Evolutionary conservation across 1,140 invertebrate genomes (phyloP).

Genomic region (Brachionus paranguensis): DNA sequence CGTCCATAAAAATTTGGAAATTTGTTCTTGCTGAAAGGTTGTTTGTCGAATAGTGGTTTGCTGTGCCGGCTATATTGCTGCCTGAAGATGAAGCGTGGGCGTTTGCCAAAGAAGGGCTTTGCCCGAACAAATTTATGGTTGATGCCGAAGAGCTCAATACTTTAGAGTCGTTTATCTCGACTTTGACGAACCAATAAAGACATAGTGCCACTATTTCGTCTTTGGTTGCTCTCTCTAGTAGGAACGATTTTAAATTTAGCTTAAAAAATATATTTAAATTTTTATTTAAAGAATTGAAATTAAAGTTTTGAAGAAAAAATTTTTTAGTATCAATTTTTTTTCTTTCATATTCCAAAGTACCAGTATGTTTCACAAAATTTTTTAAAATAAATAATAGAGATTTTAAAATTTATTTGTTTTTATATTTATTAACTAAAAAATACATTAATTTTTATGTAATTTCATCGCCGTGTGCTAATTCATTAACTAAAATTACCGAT

Average conservation of each 20-base stretch:
- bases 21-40: neutral
- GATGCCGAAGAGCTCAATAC: neutral
- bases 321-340: no score
- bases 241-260: slow-evolving; percentile 77
- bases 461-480: no score
- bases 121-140: neutral
- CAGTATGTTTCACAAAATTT: no score
- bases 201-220: slow-evolving; percentile 87
- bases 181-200: slow-evolving; percentile 74
- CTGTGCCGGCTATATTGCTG: neutral
- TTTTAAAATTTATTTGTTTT: no score
- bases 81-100: neutral
- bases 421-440: no score
- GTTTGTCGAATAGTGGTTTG: neutral
- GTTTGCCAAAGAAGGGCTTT: neutral
- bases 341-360: no score
- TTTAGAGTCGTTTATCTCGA: slow-evolving; percentile 46
- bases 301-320: no score
- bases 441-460: no score
- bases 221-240: slow-evolving; percentile 78
- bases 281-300: no score
- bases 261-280: slow-evolving; percentile 44
- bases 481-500: no score
- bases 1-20: slow-evolving; percentile 38
- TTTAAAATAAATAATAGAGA: no score